phyloP scores from a whole-genome alignment of 2,113 vertebrate genomes.

The Neopipo cinnamomea region DNA sequence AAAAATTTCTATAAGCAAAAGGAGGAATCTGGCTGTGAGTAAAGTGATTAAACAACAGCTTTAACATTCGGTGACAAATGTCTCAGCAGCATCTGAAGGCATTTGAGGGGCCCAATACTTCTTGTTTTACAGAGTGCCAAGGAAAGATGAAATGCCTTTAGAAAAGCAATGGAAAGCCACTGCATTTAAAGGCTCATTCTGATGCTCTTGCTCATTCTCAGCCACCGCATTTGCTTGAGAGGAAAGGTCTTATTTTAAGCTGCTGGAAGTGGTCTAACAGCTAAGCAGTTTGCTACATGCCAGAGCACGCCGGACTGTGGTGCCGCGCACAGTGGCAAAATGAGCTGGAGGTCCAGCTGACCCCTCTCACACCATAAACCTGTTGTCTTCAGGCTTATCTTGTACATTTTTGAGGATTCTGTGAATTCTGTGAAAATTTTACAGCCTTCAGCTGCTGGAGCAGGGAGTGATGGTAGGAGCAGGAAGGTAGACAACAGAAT shows the following conservation, averaged over 20 bases:
- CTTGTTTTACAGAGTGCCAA: background rate
- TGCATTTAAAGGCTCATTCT: background rate
- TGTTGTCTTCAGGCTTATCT: background rate
- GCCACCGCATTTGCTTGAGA: background rate
- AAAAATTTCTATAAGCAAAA: constrained; percentile 46
- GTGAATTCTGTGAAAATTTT: background rate
- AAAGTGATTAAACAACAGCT: constrained; percentile 69
- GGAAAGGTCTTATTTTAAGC: background rate
- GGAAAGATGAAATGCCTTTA: background rate
- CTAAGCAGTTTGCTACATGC: background rate
- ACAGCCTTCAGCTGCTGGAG: background rate
- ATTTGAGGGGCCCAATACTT: background rate
- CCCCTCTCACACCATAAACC: background rate
- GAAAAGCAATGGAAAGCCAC: background rate
- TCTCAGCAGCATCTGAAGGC: constrained; percentile 6
- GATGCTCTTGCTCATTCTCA: background rate
- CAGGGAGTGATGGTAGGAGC: background rate
- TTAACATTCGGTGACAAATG: constrained; percentile 16
- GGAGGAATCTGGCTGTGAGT: constrained; percentile 34
- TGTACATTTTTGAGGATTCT: background rate
- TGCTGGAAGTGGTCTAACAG: background rate
- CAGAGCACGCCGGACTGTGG: accelerated
- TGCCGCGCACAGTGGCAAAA: accelerated
- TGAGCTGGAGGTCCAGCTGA: background rate
- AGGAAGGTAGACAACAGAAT: background rate